Evolutionary conservation across 2,113 vertebrate species (phyloP), one percentile per base, ranked within the genome.

Genomic region (Camelus bactrianus): DNA sequence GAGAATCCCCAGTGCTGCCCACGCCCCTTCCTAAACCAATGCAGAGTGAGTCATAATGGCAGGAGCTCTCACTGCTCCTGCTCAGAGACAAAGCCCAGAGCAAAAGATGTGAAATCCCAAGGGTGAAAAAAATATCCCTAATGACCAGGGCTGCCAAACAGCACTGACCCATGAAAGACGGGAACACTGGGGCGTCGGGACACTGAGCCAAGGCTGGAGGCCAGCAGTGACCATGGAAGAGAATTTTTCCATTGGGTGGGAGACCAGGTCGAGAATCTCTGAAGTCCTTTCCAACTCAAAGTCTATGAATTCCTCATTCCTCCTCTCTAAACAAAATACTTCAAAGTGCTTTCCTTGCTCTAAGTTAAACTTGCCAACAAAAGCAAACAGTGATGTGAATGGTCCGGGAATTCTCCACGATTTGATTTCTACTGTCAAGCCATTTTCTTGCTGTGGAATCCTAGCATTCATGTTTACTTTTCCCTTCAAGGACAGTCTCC

Each of bases 161-260:
- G 35, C 85, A 1, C 85, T 12, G 84, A 26, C 46, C 60, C 73
- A 3, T 0, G 17, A n/a, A 19, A 24, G 22, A 35, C 14, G 6
- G 42, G 70, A 54, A 48, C 20, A 3, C 1, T 32, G 42, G 17
- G 52, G 30, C 1, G 0, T 24, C 15, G 0, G 85, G n/a, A 69
- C 16, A 5, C 13, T 0, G 16, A 28, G 46, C 69, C 30, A 15
- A 13, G 77, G 50, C 12, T 62, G 8, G 58, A 12, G 19, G 56
- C 64, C 65, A 11, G 5, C 7, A 5, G 73, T 8, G 46, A 81
- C 15, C 2, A 3, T 4, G 46, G 8, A 54, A 54, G 69, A 64
- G 26, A 64, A 54, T 24, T 73, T 46, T 64, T 24, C 89, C 22
- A 3, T 1, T 4, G 60, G 38, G n/a, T 32, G 60, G 50, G 26